Base-by-base conservation (phyloP, 2,797 vertebrate species). In the Tragopan temminckii region DNA sequence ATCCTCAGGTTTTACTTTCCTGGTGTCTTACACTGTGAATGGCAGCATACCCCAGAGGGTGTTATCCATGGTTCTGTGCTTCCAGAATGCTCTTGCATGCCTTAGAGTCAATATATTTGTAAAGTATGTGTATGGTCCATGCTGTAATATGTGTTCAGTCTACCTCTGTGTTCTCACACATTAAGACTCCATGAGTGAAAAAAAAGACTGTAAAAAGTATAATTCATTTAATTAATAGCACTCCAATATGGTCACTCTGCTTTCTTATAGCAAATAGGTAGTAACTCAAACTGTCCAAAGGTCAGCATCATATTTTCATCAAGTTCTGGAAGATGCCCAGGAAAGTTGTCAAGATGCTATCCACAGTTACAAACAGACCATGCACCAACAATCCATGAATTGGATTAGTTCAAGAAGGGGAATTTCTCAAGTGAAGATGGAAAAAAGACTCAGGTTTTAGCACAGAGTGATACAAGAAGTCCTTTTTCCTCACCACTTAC, bases 151-250 rank as follows among this genome's bases (percentile, higher is more conserved):
- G 5, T 42, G 5, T 55, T 69, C 27, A 2, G 25, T 74, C 23
- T 67, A 1, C 13, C 6, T 1, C 7, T 20, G 1, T 46, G 1
- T 16, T 80, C 3, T 70, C 31, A 21, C 3, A 48, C 3, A 21
- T 11, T 14, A 0, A 0, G 11, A 61, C 5, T 7, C 31, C 31
- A 12, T 53, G 13, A 31, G 10, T 27, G 13, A 18, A 64, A 53
- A 9, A 31, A 31, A 29, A 35, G 7, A 2, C 31, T 76, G 6
- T 9, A 69, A 85, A 46, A n/a, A 42, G 9, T 69, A 25, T 18
- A 10, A 61, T 6, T 78, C 8, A 29, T 14, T 38, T 5, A 19
- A 48, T 38, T 31, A 57, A 38, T 52, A 13, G 21, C 10, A 19
- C 3, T 64, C 7, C 4, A 52, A 1, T 38, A 8, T 9, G 8